phyloP scores from a whole-genome alignment of 2,888 invertebrate genomes.

The Tetheella fluctuosa region DNA sequence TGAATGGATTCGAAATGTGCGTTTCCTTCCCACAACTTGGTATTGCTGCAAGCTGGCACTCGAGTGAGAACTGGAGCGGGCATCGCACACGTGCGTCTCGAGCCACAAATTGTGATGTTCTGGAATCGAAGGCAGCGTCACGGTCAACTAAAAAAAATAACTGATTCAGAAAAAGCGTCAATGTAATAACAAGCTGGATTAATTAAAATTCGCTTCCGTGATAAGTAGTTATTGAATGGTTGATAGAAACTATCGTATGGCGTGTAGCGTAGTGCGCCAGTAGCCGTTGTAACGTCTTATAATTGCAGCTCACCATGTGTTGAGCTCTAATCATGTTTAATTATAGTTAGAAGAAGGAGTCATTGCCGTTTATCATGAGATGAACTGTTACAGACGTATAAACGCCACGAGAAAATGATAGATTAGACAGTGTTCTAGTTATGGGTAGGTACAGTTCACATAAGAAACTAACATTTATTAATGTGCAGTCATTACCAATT shows the following conservation, averaged over 20 bases:
- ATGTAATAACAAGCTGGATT: slow-evolving; percentile 49
- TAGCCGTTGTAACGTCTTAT: slow-evolving; percentile 79
- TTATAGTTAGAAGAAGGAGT: slow-evolving; percentile 74
- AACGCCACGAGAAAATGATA: slow-evolving; percentile 68
- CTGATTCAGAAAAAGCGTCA: slow-evolving; percentile 44
- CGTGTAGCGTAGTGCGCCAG: slow-evolving; percentile 68
- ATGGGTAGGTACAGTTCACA: slow-evolving; percentile 9
- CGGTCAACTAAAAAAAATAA: slow-evolving; percentile 33
- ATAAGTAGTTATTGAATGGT: slow-evolving; percentile 67
- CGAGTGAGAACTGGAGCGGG: slow-evolving; percentile 33
- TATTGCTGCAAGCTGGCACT: slow-evolving; percentile 48
- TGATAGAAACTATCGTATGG: slow-evolving; percentile 70
- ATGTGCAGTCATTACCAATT: neutral
- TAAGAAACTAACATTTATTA: neutral
- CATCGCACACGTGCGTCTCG: slow-evolving; percentile 57
- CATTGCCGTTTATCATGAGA: slow-evolving; percentile 82
- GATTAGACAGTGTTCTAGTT: slow-evolving; percentile 52
- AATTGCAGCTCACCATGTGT: slow-evolving; percentile 79
- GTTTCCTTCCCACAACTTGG: slow-evolving; percentile 63
- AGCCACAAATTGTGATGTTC: slow-evolving; percentile 22
- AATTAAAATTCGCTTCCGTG: slow-evolving; percentile 73
- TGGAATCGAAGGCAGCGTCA: slow-evolving; percentile 18
- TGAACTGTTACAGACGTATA: slow-evolving; percentile 79
- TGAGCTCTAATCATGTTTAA: slow-evolving; percentile 82
- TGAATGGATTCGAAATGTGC: slow-evolving; percentile 76